phyloP scores from a whole-genome alignment of 2,113 vertebrate genomes.

The Paramormyrops kingsleyae region DNA sequence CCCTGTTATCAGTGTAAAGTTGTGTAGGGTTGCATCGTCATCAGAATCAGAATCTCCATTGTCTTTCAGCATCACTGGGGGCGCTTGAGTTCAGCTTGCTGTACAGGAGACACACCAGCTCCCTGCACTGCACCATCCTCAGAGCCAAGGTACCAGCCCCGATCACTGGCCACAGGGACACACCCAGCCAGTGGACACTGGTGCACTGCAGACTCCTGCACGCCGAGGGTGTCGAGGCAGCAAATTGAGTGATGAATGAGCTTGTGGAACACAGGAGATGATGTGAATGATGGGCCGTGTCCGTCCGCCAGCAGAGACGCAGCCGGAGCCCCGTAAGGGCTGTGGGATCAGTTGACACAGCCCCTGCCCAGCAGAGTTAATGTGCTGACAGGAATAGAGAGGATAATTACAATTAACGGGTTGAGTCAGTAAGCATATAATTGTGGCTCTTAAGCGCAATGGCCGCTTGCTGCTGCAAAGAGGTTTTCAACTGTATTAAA shows the following conservation, averaged over 20 bases:
- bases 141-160: slow-evolving; percentile 53
- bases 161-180: not conserved
- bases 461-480: no score
- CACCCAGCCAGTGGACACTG: not conserved
- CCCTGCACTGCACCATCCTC: slow-evolving; percentile 59
- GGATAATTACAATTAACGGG: not conserved
- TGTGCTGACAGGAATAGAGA: not conserved
- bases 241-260: not conserved
- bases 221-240: not conserved
- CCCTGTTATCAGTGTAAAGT: not conserved
- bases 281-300: not conserved
- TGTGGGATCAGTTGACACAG: not conserved
- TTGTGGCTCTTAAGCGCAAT: not conserved
- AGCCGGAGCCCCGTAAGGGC: not conserved
- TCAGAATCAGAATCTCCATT: not conserved
- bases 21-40: not conserved
- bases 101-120: slow-evolving; percentile 53
- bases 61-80: slow-evolving; percentile 54
- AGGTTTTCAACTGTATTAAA: not conserved
- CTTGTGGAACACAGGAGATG: not conserved
- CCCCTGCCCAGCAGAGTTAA: not conserved
- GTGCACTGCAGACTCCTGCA: not conserved
- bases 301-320: not conserved
- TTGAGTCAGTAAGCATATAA: not conserved
- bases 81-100: slow-evolving; percentile 61